Conservation (phyloP, 2,888 invertebrate species). For the Elysia crispata region DNA sequence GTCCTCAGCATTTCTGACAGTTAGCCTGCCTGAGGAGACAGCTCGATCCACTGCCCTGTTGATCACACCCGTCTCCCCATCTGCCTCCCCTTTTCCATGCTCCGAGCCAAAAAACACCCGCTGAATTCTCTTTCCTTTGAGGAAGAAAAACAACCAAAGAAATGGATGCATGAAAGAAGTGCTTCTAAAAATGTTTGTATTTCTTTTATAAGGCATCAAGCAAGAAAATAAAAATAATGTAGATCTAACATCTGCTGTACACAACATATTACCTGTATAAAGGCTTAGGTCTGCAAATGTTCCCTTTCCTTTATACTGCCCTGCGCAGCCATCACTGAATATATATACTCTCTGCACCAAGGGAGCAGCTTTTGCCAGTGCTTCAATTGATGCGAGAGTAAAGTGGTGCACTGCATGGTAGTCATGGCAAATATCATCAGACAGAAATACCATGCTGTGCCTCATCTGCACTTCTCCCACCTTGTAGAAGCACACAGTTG, state of each 20-base stretch:
- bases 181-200: no score
- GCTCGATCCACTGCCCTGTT: background rate
- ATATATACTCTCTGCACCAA: background rate
- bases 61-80: constrained; percentile 3
- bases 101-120: constrained; percentile 9
- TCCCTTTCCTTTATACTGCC: constrained; percentile 19
- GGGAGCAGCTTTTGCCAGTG: background rate
- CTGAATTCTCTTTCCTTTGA: background rate
- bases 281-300: constrained; percentile 3
- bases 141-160: no score
- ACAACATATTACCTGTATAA: background rate
- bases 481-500: background rate
- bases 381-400: background rate
- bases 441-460: background rate
- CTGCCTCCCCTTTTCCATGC: constrained; percentile 26
- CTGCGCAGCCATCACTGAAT: constrained; percentile 27
- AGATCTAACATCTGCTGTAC: no score
- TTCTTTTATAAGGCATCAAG: no score
- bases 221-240: no score
- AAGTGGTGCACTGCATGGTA: constrained; percentile 25
- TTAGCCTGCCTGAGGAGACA: no score
- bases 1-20: no score
- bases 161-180: no score
- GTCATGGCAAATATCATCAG: constrained; percentile 20
- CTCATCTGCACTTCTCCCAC: background rate